phyloP scores from a whole-genome alignment of 2,888 invertebrate species.

The Drosophila leonis region DNA sequence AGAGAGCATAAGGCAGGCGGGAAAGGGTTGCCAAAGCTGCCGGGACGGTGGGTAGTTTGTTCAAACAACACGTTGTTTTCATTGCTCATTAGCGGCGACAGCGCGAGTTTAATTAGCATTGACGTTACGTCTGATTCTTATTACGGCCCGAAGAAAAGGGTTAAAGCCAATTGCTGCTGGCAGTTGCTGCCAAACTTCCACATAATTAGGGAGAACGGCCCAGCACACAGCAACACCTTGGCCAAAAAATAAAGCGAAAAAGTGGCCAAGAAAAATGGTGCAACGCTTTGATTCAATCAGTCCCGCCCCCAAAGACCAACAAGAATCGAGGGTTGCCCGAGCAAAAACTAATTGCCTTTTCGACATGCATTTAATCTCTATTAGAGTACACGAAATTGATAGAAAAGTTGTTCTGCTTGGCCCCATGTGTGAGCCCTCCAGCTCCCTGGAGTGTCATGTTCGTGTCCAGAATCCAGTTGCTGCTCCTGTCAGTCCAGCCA shows the following conservation, averaged over 20 bases:
- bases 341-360: conserved; percentile 83
- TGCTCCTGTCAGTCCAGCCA: background rate
- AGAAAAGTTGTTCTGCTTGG: conserved; percentile 59
- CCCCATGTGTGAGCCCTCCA: conserved; percentile 54
- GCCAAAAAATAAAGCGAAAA: conserved; percentile 23
- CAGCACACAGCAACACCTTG: conserved; percentile 61
- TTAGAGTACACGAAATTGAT: conserved; percentile 74
- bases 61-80: conserved; percentile 84
- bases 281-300: conserved; percentile 77
- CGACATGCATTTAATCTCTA: conserved; percentile 85
- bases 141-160: conserved; percentile 54
- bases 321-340: conserved; percentile 37
- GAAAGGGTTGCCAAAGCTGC: conserved; percentile 7
- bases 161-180: conserved; percentile 67
- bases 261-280: conserved; percentile 55
- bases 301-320: conserved; percentile 4
- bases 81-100: conserved; percentile 84
- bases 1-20: conserved; percentile 13
- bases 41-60: conserved; percentile 18
- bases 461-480: conserved; percentile 11
- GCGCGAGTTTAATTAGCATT: conserved; percentile 81
- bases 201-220: conserved; percentile 38
- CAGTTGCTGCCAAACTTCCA: conserved; percentile 50
- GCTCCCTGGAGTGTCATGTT: conserved; percentile 49
- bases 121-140: conserved; percentile 68